Evolutionary conservation across 2,113 vertebrate genomes (phyloP), one percentile per base, ranked within the genome.

Genomic region (Piaya cayana): DNA sequence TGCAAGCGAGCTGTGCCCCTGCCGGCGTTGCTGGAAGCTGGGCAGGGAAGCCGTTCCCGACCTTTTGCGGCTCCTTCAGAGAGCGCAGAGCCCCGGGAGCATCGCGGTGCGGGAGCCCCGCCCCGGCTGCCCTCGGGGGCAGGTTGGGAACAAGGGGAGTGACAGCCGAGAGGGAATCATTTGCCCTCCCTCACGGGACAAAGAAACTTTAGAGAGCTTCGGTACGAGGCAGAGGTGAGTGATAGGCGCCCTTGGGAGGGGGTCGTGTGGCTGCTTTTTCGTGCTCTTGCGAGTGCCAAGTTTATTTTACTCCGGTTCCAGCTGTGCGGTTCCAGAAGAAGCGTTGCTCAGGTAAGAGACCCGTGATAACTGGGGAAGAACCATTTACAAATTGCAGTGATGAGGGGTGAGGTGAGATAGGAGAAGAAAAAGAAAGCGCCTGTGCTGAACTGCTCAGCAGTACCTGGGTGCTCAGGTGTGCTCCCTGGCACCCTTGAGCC

Each of bases 201-300:
- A 10, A 15, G 82, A 39, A 68, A n/a, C 36, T 50, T 65, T 4
- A 62, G 72, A 39, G 60, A 71, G 19, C 47, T 62, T 39, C 85
- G 1, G 12, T 5, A 3, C 30, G 2, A 0, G 2, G 29, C 36
- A 12, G 37, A 10, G 94, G 96, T 96, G 80, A 94, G 93, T 64
- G 80, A 34, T 34, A 4, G 0, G 50, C 36, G 6, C 2, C 15
- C 7, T 26, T 11, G 25, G 19, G 47, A 18, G 29, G 19, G 30
- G 63, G 18, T 65, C 74, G 13, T 26, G 5, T 1, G 37, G 34
- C 15, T 18, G 62, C 5, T 8, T 32, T 56, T 50, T 13, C 7
- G 0, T 5, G 9, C 58, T 76, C 16, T 79, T 39, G 19, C 14
- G 30, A 9, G 3, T 2, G 32, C 5, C 10, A 29, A 42, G 15